Evolutionary conservation across 2,888 invertebrate species (phyloP), one percentile per base, ranked within the genome.

Genomic region (Eristalinus sepulchralis): DNA sequence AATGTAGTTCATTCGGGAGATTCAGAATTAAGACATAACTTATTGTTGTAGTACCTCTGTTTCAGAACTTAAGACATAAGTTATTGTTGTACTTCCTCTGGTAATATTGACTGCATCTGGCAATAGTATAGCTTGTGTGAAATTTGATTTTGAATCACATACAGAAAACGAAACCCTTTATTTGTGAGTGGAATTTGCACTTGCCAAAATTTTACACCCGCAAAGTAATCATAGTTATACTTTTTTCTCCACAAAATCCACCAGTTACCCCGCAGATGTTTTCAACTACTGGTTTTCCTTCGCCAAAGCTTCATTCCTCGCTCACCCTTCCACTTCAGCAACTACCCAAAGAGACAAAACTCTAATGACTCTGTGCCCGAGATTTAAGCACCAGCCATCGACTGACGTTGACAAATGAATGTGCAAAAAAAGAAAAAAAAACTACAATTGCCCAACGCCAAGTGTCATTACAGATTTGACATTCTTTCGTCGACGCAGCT

Each of bases 391-490:
- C 17, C 17, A 17, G 17, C 17, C 17, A 47, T 17, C 17, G 47
- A 17, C 17, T 47, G 47, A 17, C 17, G 47, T 17, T 47, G 47
- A 62, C 13, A 33, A 57, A 24, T 27, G 33, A 47, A 47, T 17
- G 47, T 17, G 59, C n/a, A n/a, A n/a, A n/a, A n/a, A 27, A 27
- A 2, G 27, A 2, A 13, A 68, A 72, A 83, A 83, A n/a, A n/a
- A n/a, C n/a, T n/a, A 73, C 79, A 70, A 73, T 79, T 83, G 36
- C 60, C 64, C 63, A 83, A 75, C 36, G 53, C 59, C 59, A 60
- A 70, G 79, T 78, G 63, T 70, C 72, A 59, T 8, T 11, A 75
- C 34, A 47, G 70, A 79, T 79, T 79, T 83, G 83, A 79, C 83
- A 83, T 83, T 83, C 83, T 79, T 66, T 39, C 55, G 55, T 22